Conservation (phyloP, 2,888 invertebrate species). For the Heteromurus nitidus region DNA sequence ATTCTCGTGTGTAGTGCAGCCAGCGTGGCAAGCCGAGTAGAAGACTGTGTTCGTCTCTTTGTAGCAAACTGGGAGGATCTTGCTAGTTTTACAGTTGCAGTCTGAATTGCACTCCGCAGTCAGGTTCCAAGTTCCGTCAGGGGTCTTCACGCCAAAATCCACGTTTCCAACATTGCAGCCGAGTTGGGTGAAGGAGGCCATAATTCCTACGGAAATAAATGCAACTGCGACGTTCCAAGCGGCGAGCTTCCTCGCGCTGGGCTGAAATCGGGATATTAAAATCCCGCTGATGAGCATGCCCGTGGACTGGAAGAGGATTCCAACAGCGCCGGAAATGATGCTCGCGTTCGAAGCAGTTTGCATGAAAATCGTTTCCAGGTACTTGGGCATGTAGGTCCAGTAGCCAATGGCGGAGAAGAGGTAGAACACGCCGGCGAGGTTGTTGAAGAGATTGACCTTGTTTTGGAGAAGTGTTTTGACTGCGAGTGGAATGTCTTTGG, state of each 20-base stretch:
- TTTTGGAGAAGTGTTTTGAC: conserved; percentile 79
- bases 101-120: conserved; percentile 79
- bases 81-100: conserved; percentile 79
- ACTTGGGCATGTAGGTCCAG: conserved; percentile 83
- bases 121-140: conserved; percentile 75
- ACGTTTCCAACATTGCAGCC: conserved; percentile 70
- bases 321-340: conserved; percentile 79
- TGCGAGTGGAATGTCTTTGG: conserved; percentile 80
- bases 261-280: conserved; percentile 80
- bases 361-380: conserved; percentile 84
- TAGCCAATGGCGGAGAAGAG: conserved; percentile 75
- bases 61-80: conserved; percentile 82
- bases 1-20: conserved; percentile 78
- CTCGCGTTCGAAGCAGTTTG: conserved; percentile 82
- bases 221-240: conserved; percentile 82
- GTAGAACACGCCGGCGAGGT: conserved; percentile 81
- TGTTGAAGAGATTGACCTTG: conserved; percentile 80
- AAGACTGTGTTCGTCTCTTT: conserved; percentile 79
- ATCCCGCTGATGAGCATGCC: conserved; percentile 80
- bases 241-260: conserved; percentile 76
- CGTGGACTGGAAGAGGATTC: conserved; percentile 79
- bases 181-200: conserved; percentile 74
- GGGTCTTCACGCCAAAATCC: conserved; percentile 44
- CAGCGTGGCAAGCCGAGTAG: conserved; percentile 85
- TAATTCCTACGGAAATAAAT: conserved; percentile 78